Evolutionary conservation across 2,113 vertebrate species (phyloP).

Genomic region (Malurus melanocephalus): DNA sequence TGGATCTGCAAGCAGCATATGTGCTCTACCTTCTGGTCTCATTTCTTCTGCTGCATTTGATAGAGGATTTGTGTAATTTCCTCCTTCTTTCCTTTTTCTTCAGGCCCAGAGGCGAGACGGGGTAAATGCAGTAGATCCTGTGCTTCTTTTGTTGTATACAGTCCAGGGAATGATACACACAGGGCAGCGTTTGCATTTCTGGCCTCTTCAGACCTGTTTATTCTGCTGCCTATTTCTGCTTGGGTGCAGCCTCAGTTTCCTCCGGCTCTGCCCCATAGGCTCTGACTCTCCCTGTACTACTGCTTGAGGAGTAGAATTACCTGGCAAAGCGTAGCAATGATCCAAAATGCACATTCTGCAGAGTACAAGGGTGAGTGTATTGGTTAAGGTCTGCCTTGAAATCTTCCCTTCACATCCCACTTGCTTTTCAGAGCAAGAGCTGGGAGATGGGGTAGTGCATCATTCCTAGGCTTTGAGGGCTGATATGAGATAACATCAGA

Average conservation of each 20-base stretch:
- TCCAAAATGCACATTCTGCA: neutral
- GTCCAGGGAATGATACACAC: neutral
- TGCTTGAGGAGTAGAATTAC: neutral
- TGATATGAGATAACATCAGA: too few species aligned
- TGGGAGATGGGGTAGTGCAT: neutral
- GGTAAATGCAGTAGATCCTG: neutral
- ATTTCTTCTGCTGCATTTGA: neutral
- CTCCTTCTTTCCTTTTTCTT: neutral
- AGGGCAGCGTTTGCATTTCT: neutral
- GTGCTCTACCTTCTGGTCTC: neutral
- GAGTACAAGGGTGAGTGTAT: neutral
- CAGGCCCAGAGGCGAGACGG: neutral
- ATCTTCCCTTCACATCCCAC: neutral
- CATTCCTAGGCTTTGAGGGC: neutral
- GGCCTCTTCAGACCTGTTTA: neutral
- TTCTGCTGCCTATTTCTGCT: neutral
- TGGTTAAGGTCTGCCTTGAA: neutral
- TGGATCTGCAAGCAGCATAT: neutral
- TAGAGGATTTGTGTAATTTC: neutral
- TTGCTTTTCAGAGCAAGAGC: neutral
- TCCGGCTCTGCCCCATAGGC: neutral
- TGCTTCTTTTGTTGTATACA: neutral
- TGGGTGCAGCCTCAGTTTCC: neutral
- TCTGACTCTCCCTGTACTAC: neutral
- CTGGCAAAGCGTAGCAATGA: neutral